Evolutionary conservation across 2,888 invertebrate species (phyloP), one percentile per base, ranked within the genome.

Genomic region (Pristionchus arcanus): DNA sequence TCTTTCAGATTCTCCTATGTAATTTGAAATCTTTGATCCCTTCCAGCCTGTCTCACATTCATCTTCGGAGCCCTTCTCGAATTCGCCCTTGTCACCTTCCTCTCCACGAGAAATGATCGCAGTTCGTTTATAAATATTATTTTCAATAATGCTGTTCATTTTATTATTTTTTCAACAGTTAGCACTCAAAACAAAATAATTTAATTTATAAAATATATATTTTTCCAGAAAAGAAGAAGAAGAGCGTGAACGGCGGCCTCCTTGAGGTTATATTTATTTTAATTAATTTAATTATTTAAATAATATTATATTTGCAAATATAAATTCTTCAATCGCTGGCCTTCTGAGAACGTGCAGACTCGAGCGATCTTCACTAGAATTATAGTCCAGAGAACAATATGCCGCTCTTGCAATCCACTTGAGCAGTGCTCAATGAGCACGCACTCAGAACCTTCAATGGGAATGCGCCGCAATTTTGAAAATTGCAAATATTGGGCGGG

Each of bases 61-160:
- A 98, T 98, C 87, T 98, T 98, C 95, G 98, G 94, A 21, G 98
- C 98, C 55, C 96, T 99, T 92, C 97, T 99, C 91, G 99, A 99
- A 96, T 99, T 99, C 95, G 98, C 98, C 90, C 97, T 98, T 92
- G 99, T 99, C 93, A 98, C 99, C 96, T 98, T 98, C 96, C 93
- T 95, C 81, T 93, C 94, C 0, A 94, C 94, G 53, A 91, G 94
- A 37, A 89, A 63, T n/a, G 59, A 89, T n/a, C 74, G 74, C 11
- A 71, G 87, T 88, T 19, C 2, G 87, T 34, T 42, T 4, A 31
- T 59, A 25, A 49, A 19, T 15, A 28, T 71, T 34, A 31, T 31
- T 71, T 71, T 71, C 19, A 19, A 71, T 4, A 34, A 68, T n/a
- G 15, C 55, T 63, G 63, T 25, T 25, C 59, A 59, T 59, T 59